Evolutionary conservation across 1,140 invertebrate genomes (phyloP).

Genomic region (Asbolus verrucosus): DNA sequence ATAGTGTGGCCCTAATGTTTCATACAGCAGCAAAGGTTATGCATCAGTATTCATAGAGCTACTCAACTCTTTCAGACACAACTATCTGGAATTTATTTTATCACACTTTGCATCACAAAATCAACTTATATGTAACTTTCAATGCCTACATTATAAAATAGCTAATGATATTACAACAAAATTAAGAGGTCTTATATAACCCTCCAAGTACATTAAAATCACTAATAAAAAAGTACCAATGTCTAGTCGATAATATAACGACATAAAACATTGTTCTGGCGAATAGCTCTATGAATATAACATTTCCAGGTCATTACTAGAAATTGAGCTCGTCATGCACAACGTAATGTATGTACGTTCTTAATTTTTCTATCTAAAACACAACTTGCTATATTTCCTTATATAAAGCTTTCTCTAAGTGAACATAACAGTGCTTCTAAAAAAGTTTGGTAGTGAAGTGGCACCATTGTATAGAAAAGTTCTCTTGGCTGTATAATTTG

Average conservation of each 20-base stretch:
- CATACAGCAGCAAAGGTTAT: slow-evolving; percentile 51
- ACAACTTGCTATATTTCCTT: slow-evolving; percentile 60
- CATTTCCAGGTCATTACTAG: slow-evolving; percentile 49
- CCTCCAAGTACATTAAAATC: slow-evolving; percentile 7
- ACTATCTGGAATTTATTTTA: slow-evolving; percentile 41
- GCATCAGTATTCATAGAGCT: slow-evolving; percentile 52
- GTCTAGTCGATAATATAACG: slow-evolving; percentile 21
- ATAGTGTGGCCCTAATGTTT: slow-evolving; percentile 52
- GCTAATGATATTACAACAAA: slow-evolving; percentile 36
- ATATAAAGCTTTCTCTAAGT: slow-evolving; percentile 58
- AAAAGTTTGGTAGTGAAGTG: slow-evolving; percentile 57
- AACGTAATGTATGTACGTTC: slow-evolving; percentile 54
- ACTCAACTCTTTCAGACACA: slow-evolving; percentile 34
- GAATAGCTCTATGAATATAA: slow-evolving; percentile 55
- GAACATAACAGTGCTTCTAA: slow-evolving; percentile 60
- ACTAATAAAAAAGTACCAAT: slow-evolving; percentile 3
- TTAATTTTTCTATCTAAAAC: slow-evolving; percentile 61
- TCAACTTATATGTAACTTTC: slow-evolving; percentile 16
- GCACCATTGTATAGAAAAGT: slow-evolving; percentile 57
- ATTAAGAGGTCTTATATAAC: slow-evolving; percentile 1
- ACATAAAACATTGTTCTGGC: slow-evolving; percentile 17
- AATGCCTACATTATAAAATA: slow-evolving; percentile 12
- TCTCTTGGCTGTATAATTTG: slow-evolving; percentile 58
- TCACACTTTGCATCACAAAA: slow-evolving; percentile 51
- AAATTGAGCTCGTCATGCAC: slow-evolving; percentile 60